Evolutionary conservation across 53 echinoderm and acorn worm genomes (phyloP), one percentile per base, ranked within the genome.

Genomic region (Astropecten irregularis): DNA sequence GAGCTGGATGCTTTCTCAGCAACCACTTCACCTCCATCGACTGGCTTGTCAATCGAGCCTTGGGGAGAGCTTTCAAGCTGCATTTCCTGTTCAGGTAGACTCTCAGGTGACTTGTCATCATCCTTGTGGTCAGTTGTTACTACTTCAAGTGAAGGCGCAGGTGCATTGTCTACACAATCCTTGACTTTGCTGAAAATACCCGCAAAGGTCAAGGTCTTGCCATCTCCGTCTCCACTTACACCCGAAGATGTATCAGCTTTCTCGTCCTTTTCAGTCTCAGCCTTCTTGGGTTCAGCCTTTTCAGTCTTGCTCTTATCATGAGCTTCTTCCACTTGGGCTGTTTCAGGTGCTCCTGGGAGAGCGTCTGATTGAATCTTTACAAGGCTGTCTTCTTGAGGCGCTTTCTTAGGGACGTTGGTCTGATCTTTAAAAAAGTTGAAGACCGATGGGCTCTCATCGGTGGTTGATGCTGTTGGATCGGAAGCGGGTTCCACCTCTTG

Each of bases 381-480:
- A 38, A 27, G 10, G 7, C 6, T 26, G 25, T 25, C 38, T n/a
- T 65, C 65, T 18, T 37, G 30, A 44, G 28, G 9, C 26, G 65
- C 19, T 32, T 51, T 19, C 34, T 70, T 28, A 16, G 46, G 69
- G 48, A 47, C 32, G 0, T 32, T 39, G 25, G 57, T 25, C 9
- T 39, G 38, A 23, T 28, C 36, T 34, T 57, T 74, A 36, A 11
- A 4, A 35, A 56, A 7, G 23, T 49, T 53, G 16, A 76, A 39
- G 9, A 76, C 4, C 2, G 76, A 76, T 14, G 76, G 76, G 18
- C 76, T 76, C 5, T 34, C 65, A 22, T 48, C 63, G 22, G 65
- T 31, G 33, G 53, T 53, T 53, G 57, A 28, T 68, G 65, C 3
- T 6, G 38, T 9, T 27, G 49, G 4, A 64, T n/a, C 31, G 50